phyloP scores from a whole-genome alignment of 2,888 invertebrate species.

The Tenthredo mesomela region DNA sequence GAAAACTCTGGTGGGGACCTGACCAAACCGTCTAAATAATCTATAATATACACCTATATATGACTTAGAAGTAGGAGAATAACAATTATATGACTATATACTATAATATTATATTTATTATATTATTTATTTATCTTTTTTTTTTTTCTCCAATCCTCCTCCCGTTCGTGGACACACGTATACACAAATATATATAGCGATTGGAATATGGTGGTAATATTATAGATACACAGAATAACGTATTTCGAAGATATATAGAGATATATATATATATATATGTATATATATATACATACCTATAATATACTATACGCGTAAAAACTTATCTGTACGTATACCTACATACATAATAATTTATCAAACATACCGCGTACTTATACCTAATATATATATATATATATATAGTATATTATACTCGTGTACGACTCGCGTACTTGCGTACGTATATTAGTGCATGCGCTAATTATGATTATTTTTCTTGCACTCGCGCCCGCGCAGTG shows the following conservation, averaged over 20 bases:
- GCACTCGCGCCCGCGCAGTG: constrained; percentile 62
- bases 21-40: constrained; percentile 60
- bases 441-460: neutral
- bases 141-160: neutral
- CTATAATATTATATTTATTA: neutral
- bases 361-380: too few species aligned
- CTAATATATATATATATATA: too few species aligned
- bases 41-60: neutral
- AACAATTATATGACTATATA: neutral
- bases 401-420: too few species aligned
- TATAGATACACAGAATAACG: neutral
- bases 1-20: constrained; percentile 59
- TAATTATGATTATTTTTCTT: constrained; percentile 51
- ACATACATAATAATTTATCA: too few species aligned
- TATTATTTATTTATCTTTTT: neutral
- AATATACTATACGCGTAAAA: too few species aligned
- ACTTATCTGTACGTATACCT: too few species aligned
- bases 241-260: neutral
- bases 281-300: too few species aligned
- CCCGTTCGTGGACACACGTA: neutral
- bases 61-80: neutral
- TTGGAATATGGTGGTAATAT: neutral
- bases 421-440: too few species aligned
- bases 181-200: neutral
- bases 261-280: too few species aligned